Base-by-base conservation (phyloP, 2,113 vertebrate genomes). In the Reinhardtius hippoglossoides region DNA sequence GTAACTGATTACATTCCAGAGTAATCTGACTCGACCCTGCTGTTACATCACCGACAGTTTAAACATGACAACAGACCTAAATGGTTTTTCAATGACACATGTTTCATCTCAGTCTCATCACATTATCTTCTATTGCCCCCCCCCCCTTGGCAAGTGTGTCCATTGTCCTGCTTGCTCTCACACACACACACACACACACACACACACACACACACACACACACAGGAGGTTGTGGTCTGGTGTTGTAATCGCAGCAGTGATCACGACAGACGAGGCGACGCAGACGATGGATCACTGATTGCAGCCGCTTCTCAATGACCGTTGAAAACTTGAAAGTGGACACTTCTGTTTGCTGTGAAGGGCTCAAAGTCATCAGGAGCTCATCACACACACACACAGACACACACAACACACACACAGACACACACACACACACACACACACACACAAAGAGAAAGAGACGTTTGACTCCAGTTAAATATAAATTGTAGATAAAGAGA, bases 161-260 rank as follows among this genome's bases (percentile, higher is more conserved):
- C n/a, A n/a, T n/a, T n/a, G n/a, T n/a, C n/a, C n/a, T n/a, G n/a
- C n/a, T n/a, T n/a, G n/a, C n/a, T n/a, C n/a, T 12, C 42, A 44
- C 42, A 4, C 10, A 44, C 13, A 16, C 48, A 50, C 9, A 55
- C 55, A 74, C 46, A 68, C 56, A 27, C 57, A 56, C n/a, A n/a
- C n/a, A n/a, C n/a, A 12, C 42, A 44, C 42, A 4, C 10, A 44
- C 13, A 16, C 48, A 50, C 9, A 55, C 55, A 74, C 46, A 68
- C 56, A 27, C 57, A 56, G 4, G 24, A 24, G 44, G 44, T 46
- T 15, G 15, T 46, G 44, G 12, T 46, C 1, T 50, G 14, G 20
- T 59, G 63, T 76, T 59, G 63, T 76, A 76, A 79, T 83, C 68
- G 81, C 9, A 0, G 46, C 68, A 57, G 83, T 73, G 88, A 91